phyloP scores from a whole-genome alignment of 2,113 vertebrate genomes.

The Oreocharis arfaki region DNA sequence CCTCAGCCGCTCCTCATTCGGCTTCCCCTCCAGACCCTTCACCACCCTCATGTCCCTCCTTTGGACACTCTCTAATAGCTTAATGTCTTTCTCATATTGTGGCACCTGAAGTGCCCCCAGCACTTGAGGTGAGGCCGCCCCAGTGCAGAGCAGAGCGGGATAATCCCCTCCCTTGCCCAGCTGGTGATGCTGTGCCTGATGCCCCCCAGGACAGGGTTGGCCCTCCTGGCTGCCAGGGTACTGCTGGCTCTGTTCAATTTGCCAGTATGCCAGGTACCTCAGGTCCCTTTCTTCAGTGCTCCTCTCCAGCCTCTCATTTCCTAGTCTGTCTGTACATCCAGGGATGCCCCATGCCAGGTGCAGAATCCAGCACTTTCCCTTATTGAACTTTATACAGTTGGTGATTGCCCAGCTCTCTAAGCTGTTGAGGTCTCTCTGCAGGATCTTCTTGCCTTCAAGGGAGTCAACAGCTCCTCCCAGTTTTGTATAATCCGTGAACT shows the following conservation, averaged over 20 bases:
- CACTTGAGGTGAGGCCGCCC: accelerated
- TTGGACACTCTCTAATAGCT: not conserved
- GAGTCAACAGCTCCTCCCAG: not conserved
- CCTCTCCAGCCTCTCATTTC: accelerated
- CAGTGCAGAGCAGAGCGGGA: not conserved
- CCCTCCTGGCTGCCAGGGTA: not conserved
- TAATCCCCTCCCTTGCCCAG: not conserved
- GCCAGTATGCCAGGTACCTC: accelerated
- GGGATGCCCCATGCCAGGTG: accelerated
- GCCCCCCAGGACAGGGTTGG: not conserved
- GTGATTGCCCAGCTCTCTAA: not conserved
- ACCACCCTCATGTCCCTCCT: accelerated
- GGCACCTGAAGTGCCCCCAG: not conserved
- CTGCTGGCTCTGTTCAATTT: not conserved
- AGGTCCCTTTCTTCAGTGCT: not conserved
- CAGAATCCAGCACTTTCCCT: accelerated
- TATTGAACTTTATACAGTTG: accelerated
- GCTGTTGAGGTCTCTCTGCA: not conserved
- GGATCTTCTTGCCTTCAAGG: accelerated
- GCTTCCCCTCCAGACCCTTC: not conserved
- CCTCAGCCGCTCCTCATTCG: not conserved
- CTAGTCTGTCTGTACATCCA: accelerated
- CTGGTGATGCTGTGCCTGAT: not conserved
- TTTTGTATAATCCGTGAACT: not conserved
- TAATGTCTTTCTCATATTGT: accelerated